These are phyloP conservation scores for Oryzias celebensis DNA, from an alignment of 2,113 vertebrate species.

Conservation along the genomic window DNA sequence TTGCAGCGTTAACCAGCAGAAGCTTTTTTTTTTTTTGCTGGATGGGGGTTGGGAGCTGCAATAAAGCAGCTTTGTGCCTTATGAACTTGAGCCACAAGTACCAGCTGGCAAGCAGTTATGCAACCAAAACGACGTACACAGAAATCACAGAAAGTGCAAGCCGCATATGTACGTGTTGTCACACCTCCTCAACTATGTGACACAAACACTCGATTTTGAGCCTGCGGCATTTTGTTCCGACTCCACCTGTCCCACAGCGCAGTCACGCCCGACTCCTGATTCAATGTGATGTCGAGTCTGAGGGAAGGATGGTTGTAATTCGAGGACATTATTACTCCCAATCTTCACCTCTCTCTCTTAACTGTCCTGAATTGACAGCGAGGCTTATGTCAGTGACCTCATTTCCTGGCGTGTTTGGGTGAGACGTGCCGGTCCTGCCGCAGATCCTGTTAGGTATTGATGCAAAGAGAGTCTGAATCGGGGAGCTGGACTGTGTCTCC, in stretches of 20 bases:
- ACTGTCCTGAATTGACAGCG: slow-evolving; percentile 39
- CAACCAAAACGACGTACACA: slow-evolving; percentile 39
- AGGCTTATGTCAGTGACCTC: slow-evolving; percentile 63
- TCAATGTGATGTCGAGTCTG: slow-evolving; percentile 20
- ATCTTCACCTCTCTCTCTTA: slow-evolving; percentile 52
- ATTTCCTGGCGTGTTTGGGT: slow-evolving; percentile 46
- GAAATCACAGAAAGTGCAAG: slow-evolving; percentile 18
- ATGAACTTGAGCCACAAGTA: slow-evolving; percentile 64
- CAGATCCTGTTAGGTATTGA: slow-evolving; percentile 6
- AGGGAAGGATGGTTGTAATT: slow-evolving; percentile 34
- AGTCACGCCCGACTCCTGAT: slow-evolving; percentile 29
- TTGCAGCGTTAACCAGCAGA: neutral
- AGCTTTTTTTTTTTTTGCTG: slow-evolving; percentile 40
- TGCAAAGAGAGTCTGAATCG: slow-evolving; percentile 2
- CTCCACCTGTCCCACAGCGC: slow-evolving; percentile 14
- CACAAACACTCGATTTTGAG: slow-evolving; percentile 15
- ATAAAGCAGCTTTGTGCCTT: slow-evolving; percentile 75
- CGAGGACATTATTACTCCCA: slow-evolving; percentile 54
- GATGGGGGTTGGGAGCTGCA: slow-evolving; percentile 42
- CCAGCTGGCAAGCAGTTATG: slow-evolving; percentile 68
- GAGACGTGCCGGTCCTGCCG: slow-evolving; percentile 30
- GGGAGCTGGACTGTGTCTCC: neutral
- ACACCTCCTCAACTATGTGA: neutral
- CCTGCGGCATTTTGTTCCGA: slow-evolving; percentile 12
- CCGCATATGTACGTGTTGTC: slow-evolving; percentile 22